Base-by-base conservation (phyloP, 2,113 vertebrate genomes). In the Theristicus caerulescens region DNA sequence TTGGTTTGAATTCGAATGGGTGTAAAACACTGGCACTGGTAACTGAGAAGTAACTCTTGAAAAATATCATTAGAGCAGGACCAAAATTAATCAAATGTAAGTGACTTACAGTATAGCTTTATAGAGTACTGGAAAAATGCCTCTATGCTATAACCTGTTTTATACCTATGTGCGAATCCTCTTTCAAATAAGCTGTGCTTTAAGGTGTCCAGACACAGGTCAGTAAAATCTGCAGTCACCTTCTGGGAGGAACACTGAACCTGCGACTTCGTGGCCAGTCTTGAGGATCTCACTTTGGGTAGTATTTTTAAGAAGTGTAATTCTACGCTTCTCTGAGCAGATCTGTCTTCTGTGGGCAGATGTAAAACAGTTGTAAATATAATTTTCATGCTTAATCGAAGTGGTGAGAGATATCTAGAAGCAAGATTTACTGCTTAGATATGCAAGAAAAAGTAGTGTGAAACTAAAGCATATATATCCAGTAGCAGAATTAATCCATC, bases 281-380 rank as follows among this genome's bases (percentile, higher is more conserved):
- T 40, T 0, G 5, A 15, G 31, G 27, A 13, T 40, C 67, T 82
- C 0, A 0, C 31, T 61, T 57, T 2, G 13, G 55, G 13, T 67
- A 16, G 17, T 29, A 11, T 62, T 61, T 77, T 46, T 21, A n/a
- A 54, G 66, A 21, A 58, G 24, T 21, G 16, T 26, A 44, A 4
- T 64, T 38, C 4, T 32, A 16, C 94, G 79, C 84, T n/a, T 7
- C 57, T 74, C 21, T 32, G 47, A 71, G 78, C 70, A 59, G 57
- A 12, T 64, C 42, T 85, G 16, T n/a, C 34, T 47, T 46, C 70
- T 32, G 54, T 83, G 64, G 79, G 76, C 74, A 94, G 88, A 74
- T 86, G 65, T 71, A 59, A 92, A 83, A 10, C 52, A 36, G 46
- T 66, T 67, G 72, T 73, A 88, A 79, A 52, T 62, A 46, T 4